phyloP scores from a whole-genome alignment of 2,888 invertebrate genomes.

The Idaea biselata region DNA sequence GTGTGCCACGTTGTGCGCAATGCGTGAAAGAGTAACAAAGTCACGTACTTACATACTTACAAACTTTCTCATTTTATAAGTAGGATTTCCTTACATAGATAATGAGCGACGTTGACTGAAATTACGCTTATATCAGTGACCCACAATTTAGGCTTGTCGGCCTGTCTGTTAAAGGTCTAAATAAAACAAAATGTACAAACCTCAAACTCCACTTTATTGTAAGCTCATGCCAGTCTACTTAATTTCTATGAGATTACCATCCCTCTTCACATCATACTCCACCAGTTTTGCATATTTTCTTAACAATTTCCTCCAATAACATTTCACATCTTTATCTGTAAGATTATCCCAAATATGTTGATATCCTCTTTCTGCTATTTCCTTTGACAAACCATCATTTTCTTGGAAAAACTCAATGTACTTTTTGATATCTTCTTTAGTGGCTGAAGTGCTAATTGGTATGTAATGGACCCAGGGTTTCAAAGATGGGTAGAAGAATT shows the following conservation, averaged over 20 bases:
- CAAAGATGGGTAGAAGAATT: constrained; percentile 95
- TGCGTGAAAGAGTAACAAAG: too few relatives aligned
- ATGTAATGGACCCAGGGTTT: constrained; percentile 98
- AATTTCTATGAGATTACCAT: constrained; percentile 81
- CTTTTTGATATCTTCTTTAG: constrained; percentile 84
- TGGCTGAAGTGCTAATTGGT: constrained; percentile 85
- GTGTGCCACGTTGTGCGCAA: too few relatives aligned
- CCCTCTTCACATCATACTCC: constrained; percentile 82
- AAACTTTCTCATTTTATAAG: too few relatives aligned
- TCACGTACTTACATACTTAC: too few relatives aligned
- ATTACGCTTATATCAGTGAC: too few relatives aligned
- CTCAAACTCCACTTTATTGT: background rate
- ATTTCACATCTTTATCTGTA: constrained; percentile 88
- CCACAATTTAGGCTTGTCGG: too few relatives aligned
- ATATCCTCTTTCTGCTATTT: constrained; percentile 91
- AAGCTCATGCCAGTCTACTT: constrained; percentile 12
- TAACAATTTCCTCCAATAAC: constrained; percentile 92
- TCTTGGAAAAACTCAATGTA: constrained; percentile 87
- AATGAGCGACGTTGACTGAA: too few relatives aligned
- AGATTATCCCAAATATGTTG: constrained; percentile 92
- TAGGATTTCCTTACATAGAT: too few relatives aligned
- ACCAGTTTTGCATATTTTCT: constrained; percentile 87
- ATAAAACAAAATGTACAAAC: background rate
- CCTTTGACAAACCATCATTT: constrained; percentile 86
- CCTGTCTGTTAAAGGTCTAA: background rate